These are phyloP conservation scores for Melanostoma scalare DNA, from an alignment of 2,888 invertebrate genomes.

Conservation along the genomic window DNA sequence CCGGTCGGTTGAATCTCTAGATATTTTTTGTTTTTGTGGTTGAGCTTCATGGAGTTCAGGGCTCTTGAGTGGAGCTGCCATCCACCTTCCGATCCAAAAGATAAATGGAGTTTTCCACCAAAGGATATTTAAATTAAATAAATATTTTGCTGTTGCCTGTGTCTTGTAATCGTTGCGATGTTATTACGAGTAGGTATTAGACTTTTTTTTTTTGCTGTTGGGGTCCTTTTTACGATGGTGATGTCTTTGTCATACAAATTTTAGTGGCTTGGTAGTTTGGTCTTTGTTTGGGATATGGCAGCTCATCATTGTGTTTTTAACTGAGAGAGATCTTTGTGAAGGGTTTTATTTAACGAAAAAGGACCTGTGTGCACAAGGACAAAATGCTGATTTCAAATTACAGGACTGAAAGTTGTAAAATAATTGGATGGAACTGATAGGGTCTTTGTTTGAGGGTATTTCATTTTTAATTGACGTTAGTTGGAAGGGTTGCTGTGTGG, in stretches of 20 bases:
- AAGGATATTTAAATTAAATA: conserved; percentile 48
- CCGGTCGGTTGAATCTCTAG: conserved; percentile 11
- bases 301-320: too few relatives aligned
- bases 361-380: too few relatives aligned
- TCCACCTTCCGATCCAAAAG: not conserved
- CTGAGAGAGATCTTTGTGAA: too few relatives aligned
- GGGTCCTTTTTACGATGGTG: not conserved
- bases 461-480: too few relatives aligned
- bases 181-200: conserved; percentile 6
- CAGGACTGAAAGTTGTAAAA: not conserved
- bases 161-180: conserved; percentile 37
- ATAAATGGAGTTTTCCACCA: conserved; percentile 4
- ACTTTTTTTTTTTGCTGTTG: conserved; percentile 16
- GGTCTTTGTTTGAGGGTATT: too few relatives aligned
- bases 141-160: conserved; percentile 23
- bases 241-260: conserved; percentile 12
- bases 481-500: not conserved
- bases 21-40: not conserved
- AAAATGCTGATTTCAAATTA: too few relatives aligned
- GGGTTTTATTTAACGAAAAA: too few relatives aligned
- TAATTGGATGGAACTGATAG: conserved; percentile 9
- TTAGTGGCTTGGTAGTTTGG: not conserved
- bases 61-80: not conserved
- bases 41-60: conserved; percentile 13
- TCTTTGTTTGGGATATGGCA: too few relatives aligned